Evolutionary conservation across 2,113 vertebrate genomes (phyloP).

Genomic region (Apodemus speciosus): DNA sequence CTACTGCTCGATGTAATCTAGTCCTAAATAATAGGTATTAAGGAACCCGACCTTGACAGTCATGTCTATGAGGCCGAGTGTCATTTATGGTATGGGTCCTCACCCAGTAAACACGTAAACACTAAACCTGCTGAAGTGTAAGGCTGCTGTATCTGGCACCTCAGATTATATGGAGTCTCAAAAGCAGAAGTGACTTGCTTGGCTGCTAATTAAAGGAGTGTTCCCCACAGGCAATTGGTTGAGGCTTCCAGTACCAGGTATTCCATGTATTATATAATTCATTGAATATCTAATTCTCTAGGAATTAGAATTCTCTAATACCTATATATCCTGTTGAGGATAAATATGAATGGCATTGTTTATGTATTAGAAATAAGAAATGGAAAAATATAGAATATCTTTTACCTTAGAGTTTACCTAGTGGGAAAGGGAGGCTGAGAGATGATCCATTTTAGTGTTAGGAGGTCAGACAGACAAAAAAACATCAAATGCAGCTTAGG

Average conservation of each 20-base stretch:
- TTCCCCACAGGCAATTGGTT: neutral
- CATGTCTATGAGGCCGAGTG: neutral
- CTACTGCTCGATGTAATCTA: neutral
- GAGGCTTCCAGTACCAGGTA: neutral
- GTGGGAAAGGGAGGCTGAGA: neutral
- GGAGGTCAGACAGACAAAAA: neutral
- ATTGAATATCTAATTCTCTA: neutral
- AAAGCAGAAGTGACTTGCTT: neutral
- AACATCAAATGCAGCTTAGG: neutral
- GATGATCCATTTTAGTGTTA: neutral
- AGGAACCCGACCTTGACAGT: neutral
- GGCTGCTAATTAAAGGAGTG: neutral
- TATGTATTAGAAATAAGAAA: neutral
- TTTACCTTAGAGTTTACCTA: too few relatives aligned
- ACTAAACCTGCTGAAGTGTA: neutral
- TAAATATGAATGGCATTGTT: neutral
- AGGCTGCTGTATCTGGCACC: neutral
- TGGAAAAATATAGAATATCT: neutral
- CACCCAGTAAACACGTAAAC: neutral
- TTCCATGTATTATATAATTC: neutral
- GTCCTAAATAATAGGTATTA: neutral
- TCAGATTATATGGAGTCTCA: neutral
- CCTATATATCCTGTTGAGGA: neutral
- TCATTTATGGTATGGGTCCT: neutral
- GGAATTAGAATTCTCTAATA: too few relatives aligned